Evolutionary conservation across 2,797 vertebrate genomes (phyloP), one percentile per base, ranked within the genome.

Genomic region (Brotogeris chrysoptera): DNA sequence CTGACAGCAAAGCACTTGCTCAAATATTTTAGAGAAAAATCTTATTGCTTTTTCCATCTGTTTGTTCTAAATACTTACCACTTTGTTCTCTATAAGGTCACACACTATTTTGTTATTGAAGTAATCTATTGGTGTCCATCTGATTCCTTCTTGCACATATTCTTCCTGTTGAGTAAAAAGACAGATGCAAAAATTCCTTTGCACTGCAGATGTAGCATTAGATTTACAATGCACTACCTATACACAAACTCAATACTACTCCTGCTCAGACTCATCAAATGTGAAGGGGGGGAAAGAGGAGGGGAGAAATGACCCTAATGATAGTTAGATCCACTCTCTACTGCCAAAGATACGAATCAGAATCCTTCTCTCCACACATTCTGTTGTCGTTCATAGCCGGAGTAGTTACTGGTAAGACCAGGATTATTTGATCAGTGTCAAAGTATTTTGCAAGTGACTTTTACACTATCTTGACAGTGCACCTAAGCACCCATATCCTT

Each of bases 71-170:
- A 60, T 41, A 97, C 98, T 98, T 97, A 99, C 98, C 80, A 99
- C 97, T 99, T 99, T 99, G 98, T 98, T 99, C 96, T 99, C 99
- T 78, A 99, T 99, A 96, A 99, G 99, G 95, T 99, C 99, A 73
- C 99, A 99, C 68, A 99, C 99, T 10, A 99, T 98, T 98, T 99
- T 99, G 97, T 99, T 99, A 97, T 99, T 99, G 85, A 99, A 99
- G 96, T 99, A 99, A 3, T 99, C 99, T 20, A 99, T 99, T 32
- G 98, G 97, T 11, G 98, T 99, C 99, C 99, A 99, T 81, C 98
- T 98, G 88, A 99, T 99, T 89, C 99, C 99, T 97, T 99, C 99
- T 94, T 99, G 99, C 60, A 99, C 98, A 3, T 99, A 99, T 93
- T 99, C 99, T 92, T 99, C 99, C 99, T 99, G 74, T 55, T 92